phyloP scores from a whole-genome alignment of 2,797 vertebrate species.

The Streptopelia turtur region DNA sequence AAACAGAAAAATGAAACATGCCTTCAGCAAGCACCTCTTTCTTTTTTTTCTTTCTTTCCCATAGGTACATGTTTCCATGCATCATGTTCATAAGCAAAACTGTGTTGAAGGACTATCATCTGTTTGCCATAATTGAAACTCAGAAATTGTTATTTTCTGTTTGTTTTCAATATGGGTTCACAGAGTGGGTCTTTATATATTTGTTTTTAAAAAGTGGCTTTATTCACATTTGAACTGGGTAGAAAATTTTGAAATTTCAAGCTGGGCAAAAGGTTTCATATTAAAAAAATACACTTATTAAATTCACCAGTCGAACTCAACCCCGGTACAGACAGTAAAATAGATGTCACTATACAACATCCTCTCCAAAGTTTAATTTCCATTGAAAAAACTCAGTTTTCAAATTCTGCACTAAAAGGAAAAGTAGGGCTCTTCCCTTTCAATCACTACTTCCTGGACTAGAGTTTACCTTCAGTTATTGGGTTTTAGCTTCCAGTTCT shows the following conservation, averaged over 20 bases:
- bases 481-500: not conserved
- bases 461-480: not conserved
- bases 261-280: not conserved
- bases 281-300: rapidly evolving
- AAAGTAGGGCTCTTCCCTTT: not conserved
- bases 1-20: not conserved
- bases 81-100: not conserved
- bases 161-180: not conserved
- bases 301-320: not conserved
- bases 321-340: not conserved
- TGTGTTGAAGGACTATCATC: not conserved
- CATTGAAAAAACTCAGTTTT: not conserved
- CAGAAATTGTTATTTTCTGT: not conserved
- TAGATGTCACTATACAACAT: not conserved
- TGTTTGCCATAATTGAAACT: not conserved
- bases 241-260: not conserved
- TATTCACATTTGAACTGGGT: not conserved
- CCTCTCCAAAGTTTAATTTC: not conserved
- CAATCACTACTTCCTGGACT: not conserved
- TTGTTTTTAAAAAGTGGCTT: not conserved
- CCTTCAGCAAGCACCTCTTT: not conserved
- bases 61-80: not conserved
- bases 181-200: too few relatives aligned
- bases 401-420: not conserved
- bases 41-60: not conserved